Evolutionary conservation across 2,113 vertebrate species (phyloP), one percentile per base, ranked within the genome.

Genomic region (Lagopus leucura): DNA sequence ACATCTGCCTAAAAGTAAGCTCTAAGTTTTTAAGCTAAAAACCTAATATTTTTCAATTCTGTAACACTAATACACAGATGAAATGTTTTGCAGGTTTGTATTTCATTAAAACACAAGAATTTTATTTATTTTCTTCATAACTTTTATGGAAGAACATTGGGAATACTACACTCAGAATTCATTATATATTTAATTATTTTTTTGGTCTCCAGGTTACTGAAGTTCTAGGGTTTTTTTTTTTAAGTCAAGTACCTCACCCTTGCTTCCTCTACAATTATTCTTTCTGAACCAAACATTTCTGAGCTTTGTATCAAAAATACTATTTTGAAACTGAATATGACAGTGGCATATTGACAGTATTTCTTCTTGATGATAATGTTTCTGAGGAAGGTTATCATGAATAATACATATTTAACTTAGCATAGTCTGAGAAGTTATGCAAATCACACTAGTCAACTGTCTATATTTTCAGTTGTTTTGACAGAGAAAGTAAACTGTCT

Each of bases 371-470:
- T 66, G 86, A 89, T 64, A 97, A 78, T 32, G 18, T 89, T 96
- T 96, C 78, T 91, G 45, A 16, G 50, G n/a, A n/a, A 85, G 80
- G 93, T 90, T 89, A 94, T 93, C 20, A 96, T 96, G 94, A 97
- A 97, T 97, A 97, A 97, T 95, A 80, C 75, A 97, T 97, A 75
- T 60, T 91, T 95, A 92, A 93, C 77, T 93, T 92, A 92, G 54
- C 91, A 94, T 90, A 91, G 87, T 93, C 79, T 96, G 92, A 95
- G 93, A 97, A 96, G 92, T 82, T 94, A 96, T 97, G 92, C 79
- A 97, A 97, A 97, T 97, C 38, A 91, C 65, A 90, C 95, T 93
- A 96, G 50, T 69, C 95, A 96, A 96, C 97, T 98, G 84, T 55
- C 83, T 96, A 87, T 84, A 69, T 92, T 97, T 92, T 92, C 40